Base-by-base conservation (phyloP, 1,140 invertebrate genomes). In the Pollicipes pollicipes region DNA sequence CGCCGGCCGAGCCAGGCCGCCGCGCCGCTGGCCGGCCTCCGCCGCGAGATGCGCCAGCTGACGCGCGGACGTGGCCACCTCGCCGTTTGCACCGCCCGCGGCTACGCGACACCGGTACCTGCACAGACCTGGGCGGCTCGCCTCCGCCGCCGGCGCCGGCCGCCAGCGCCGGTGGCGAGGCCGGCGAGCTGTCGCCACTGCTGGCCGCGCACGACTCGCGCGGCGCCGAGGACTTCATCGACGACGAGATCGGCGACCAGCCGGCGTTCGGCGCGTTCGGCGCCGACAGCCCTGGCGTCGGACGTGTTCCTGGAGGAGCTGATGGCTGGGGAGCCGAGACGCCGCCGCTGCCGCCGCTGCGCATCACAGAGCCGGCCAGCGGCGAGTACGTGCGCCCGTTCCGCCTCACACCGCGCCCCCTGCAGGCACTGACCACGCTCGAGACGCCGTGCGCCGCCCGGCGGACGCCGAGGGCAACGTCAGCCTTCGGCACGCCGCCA, bases 231-330 rank as follows among this genome's bases (percentile, higher is more conserved):
- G 63, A 64, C 24, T 64, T 64, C n/a, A 64, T 64, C 24, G 63
- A 64, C 24, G 63, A 64, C 63, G 63, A 64, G 63, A 64, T 64
- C 21, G 63, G 63, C 63, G 63, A 64, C 63, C 63, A 64, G 63
- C 63, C 63, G 63, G 63, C 21, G 3, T 64, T 64, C 6, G n/a
- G 63, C 63, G 63, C 24, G 24, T 24, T 4, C 24, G 63, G 63
- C 4, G 32, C 32, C 32, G 32, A 35, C 32, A 6, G n/a, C 32
- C 32, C 32, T 35, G 4, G 4, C 32, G 32, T 16, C 32, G 32
- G 32, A 16, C 4, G 16, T 16, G 32, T 35, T 35, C 16, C 32
- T 35, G 32, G 32, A 4, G 16, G 32, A 35, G 4, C 4, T 35
- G 32, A 4, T 35, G n/a, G n/a, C n/a, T n/a, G n/a, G n/a, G n/a